Conservation (phyloP, 2,888 invertebrate species). For the Hyppa rectilinea region DNA sequence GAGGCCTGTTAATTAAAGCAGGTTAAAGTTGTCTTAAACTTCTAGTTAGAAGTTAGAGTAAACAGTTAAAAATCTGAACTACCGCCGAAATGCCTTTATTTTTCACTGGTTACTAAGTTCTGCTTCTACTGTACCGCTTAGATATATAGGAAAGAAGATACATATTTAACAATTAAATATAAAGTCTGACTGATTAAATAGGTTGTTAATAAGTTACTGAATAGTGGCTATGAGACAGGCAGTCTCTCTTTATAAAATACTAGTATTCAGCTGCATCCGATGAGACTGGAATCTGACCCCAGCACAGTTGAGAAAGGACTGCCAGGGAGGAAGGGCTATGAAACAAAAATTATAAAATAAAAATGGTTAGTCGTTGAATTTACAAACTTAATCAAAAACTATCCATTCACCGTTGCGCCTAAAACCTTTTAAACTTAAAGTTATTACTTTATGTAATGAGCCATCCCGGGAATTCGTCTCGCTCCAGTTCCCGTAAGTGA, state of each 20-base stretch:
- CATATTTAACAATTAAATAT: too few species aligned
- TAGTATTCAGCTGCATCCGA: too few species aligned
- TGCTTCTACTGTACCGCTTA: background rate
- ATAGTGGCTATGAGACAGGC: too few species aligned
- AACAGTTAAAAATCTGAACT: background rate
- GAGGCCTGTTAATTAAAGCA: too few species aligned
- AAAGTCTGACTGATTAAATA: too few species aligned
- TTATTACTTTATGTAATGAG: conserved; percentile 59
- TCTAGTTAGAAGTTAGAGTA: background rate
- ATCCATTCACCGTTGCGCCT: background rate
- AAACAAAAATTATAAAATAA: too few species aligned
- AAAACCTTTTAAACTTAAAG: conserved; percentile 43
- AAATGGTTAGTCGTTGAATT: background rate
- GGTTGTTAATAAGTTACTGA: too few species aligned
- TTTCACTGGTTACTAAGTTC: background rate
- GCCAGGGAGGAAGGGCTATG: too few species aligned
- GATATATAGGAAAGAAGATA: background rate
- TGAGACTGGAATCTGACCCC: too few species aligned
- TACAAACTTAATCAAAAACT: background rate
- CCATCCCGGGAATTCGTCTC: conserved; percentile 56
- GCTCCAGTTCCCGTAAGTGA: conserved; percentile 52
- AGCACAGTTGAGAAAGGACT: too few species aligned
- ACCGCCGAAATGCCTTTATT: background rate
- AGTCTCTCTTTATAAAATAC: too few species aligned
- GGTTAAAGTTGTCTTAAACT: background rate